Evolutionary conservation across 1,140 invertebrate genomes (phyloP).

Genomic region (Spodoptera litura): DNA sequence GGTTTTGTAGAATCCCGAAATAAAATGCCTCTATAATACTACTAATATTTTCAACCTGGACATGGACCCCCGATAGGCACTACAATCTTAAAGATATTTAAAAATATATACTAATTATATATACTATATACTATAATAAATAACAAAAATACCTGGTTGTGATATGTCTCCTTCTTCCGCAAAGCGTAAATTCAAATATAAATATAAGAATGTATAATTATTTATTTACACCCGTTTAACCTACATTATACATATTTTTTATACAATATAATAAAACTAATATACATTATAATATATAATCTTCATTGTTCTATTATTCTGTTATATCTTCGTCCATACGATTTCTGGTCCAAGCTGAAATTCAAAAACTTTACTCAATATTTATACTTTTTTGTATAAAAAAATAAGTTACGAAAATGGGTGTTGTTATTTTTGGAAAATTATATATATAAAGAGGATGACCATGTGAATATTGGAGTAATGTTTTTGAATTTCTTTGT

Average conservation of each 20-base stretch:
- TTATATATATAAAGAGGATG: not conserved
- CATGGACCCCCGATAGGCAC: too few species aligned
- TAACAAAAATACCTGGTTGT: conserved; percentile 83
- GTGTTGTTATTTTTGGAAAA: not conserved
- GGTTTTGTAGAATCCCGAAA: too few species aligned
- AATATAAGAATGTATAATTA: too few species aligned
- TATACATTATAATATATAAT: conserved; percentile 13
- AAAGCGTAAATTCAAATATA: conserved; percentile 69
- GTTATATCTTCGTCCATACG: conserved; percentile 4
- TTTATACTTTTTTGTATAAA: not conserved
- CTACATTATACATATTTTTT: too few species aligned
- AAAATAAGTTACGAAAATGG: not conserved
- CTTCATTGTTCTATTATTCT: conserved; percentile 27
- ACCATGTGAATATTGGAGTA: conserved; percentile 20
- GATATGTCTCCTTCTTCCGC: conserved; percentile 86
- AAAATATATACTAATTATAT: too few species aligned
- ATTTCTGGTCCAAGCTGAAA: conserved; percentile 42
- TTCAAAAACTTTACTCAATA: conserved; percentile 51
- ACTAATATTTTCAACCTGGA: too few species aligned
- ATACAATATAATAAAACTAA: not conserved
- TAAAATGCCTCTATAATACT: too few species aligned
- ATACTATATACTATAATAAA: not conserved
- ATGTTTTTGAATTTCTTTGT: conserved; percentile 50
- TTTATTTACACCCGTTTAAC: too few species aligned
- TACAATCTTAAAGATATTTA: too few species aligned